Evolutionary conservation across 2,113 vertebrate species (phyloP), one percentile per base, ranked within the genome.

Genomic region (Xenus cinereus): DNA sequence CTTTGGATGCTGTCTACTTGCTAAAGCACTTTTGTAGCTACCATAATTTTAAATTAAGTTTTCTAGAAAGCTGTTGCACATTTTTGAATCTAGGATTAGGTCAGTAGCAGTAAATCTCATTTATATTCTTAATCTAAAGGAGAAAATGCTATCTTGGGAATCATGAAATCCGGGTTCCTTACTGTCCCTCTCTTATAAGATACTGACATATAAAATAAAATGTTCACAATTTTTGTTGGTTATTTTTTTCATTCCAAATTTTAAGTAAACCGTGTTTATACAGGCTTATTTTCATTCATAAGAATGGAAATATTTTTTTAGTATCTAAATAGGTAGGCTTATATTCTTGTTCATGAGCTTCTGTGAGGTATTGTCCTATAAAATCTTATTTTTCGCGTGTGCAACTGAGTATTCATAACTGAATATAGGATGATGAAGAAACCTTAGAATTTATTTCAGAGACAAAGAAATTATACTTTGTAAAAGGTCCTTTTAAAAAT

Each of bases 11-110:
- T 95, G 10, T 81, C 73, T 96, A 43, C 72, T 94, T 97, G 69
- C 91, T 97, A 93, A 97, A 98, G 88, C 92, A 92, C 54, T 83
- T 97, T 97, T 93, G 86, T 96, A 94, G 94, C 86, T 95, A 93
- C 79, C 84, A 95, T 98, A 97, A 98, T 97, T 97, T 97, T 95
- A 97, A 98, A 98, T 97, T 97, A 98, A 96, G 86, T 97, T 98
- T 97, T 97, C 89, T 85, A 96, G 95, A 97, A 98, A 97, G 79
- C 89, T 96, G 93, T 95, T 97, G 89, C 90, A 97, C 83, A 68
- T 97, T 98, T 97, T 96, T 91, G 94, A 81, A 93, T 97, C 83
- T 77, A 95, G 80, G 92, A 98, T 98, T 98, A 97, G 94, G 96
- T 98, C 97, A 98, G 84, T 81, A 84, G 75, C 84, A 89, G 54